A percentile compares a stretch with the other conserved stretches of the same genome.
Evolutionary conservation across 2,888 invertebrate genomes (phyloP).

Genomic region (Calameuta idolon): DNA sequence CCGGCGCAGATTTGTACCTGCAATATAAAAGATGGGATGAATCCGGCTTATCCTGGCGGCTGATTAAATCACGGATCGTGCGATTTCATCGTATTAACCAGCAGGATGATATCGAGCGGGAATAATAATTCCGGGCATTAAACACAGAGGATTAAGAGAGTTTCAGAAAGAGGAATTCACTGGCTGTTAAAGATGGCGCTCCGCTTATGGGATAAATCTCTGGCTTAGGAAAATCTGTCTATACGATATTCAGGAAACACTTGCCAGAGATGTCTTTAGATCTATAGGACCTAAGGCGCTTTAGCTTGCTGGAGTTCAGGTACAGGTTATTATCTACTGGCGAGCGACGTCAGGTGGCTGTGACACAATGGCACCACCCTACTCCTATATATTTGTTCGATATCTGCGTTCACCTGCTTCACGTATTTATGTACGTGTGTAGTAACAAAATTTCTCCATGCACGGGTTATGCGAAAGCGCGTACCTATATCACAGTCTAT

Average conservation of each 20-base stretch:
- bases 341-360: conserved; percentile 53
- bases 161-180: neutral
- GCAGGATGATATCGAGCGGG: neutral
- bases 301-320: conserved; percentile 50
- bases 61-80: neutral
- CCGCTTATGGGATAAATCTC: neutral
- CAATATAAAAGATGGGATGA: neutral
- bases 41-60: neutral
- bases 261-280: neutral
- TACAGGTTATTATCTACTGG: conserved; percentile 54
- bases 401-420: neutral
- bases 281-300: conserved; percentile 37
- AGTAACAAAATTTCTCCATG: neutral
- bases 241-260: neutral
- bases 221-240: neutral
- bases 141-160: neutral
- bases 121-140: neutral
- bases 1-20: neutral
- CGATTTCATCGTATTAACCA: neutral
- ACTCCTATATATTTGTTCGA: neutral
- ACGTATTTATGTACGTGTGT: neutral
- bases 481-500: neutral
- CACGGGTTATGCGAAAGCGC: neutral
- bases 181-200: neutral
- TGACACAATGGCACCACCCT: conserved; percentile 37